Base-by-base conservation (phyloP, 1,140 invertebrate species). In the Bacillus rossius region DNA sequence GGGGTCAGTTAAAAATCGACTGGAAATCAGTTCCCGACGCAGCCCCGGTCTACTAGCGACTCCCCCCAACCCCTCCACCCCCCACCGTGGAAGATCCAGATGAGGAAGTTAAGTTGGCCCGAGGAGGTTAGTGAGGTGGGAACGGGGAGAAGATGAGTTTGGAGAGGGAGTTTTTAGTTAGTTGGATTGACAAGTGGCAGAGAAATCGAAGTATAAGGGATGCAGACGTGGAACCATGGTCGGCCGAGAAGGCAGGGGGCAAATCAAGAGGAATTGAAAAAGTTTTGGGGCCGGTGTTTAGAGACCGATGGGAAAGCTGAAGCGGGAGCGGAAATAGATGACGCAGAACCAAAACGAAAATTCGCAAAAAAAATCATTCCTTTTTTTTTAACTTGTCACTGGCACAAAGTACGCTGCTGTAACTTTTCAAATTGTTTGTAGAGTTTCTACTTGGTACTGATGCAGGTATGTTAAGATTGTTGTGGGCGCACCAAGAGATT, bases 101-200 rank as follows among this genome's bases (percentile, higher is more conserved):
- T 40, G 20, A 41, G 37, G 51, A 41, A 54, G 29, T 54, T 41
- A 40, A 40, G n/a, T 22, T 14, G 16, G 51, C 23, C 22, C 25
- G 37, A 8, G 8, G 29, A 7, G 29, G 29, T n/a, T n/a, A n/a
- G 2, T 29, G 25, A 29, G 4, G 23, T 13, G 37, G 19, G 16
- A 17, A 50, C 16, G n/a, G 8, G 7, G 8, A 45, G 8, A 48
- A 5, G 45, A 14, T 23, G 34, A 29, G 48, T 29, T 50, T 8
- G 2, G 23, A 50, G 51, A 54, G n/a, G 51, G 51, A 53, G 37
- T 34, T 53, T n/a, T 53, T 53, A 53, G 26, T 38, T 54, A 54
- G 51, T 41, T 41, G 51, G 51, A 54, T 54, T 54, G 51, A 54
- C 51, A 54, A 54, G 51, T 54, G 51, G 48, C 25, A 50, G 29